phyloP scores from a whole-genome alignment of 2,888 invertebrate genomes.

The Agrochola lota region DNA sequence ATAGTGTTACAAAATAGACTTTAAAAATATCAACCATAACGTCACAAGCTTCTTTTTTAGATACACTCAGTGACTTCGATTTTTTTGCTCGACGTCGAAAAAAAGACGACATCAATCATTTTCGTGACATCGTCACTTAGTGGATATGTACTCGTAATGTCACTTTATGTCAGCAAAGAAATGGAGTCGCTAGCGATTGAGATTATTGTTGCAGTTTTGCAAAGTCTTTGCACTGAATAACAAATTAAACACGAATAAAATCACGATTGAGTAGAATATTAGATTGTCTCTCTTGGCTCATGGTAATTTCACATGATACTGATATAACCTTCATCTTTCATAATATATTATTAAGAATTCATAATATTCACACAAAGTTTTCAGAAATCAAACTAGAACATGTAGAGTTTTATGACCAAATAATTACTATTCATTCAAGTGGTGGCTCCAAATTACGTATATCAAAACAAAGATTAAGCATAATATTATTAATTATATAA shows the following conservation, averaged over 20 bases:
- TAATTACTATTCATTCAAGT: not conserved
- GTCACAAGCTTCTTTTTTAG: conserved; percentile 38
- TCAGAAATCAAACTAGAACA: not conserved
- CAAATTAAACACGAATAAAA: not conserved
- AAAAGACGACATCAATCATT: conserved; percentile 56
- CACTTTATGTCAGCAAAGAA: conserved; percentile 45
- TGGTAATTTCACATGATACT: not conserved
- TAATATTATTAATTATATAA: too few species aligned
- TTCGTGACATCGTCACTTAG: conserved; percentile 55
- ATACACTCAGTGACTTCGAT: conserved; percentile 44
- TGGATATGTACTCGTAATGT: conserved; percentile 54
- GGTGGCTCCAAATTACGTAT: not conserved
- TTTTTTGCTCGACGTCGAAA: conserved; percentile 33
- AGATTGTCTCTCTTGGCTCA: not conserved
- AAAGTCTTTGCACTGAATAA: not conserved
- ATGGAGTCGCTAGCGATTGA: not conserved
- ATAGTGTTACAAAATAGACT: conserved; percentile 3
- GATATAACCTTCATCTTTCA: not conserved
- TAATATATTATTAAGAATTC: not conserved
- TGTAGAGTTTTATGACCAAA: not conserved
- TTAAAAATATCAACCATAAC: conserved; percentile 21
- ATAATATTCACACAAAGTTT: not conserved
- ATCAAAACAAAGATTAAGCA: not conserved
- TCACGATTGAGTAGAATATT: not conserved
- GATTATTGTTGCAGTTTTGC: not conserved